Percentiles rank a stretch among this genome's conserved stretches.
Evolutionary conservation across 2,797 vertebrate genomes (phyloP).

Genomic region (Orientallactaga sibirica): DNA sequence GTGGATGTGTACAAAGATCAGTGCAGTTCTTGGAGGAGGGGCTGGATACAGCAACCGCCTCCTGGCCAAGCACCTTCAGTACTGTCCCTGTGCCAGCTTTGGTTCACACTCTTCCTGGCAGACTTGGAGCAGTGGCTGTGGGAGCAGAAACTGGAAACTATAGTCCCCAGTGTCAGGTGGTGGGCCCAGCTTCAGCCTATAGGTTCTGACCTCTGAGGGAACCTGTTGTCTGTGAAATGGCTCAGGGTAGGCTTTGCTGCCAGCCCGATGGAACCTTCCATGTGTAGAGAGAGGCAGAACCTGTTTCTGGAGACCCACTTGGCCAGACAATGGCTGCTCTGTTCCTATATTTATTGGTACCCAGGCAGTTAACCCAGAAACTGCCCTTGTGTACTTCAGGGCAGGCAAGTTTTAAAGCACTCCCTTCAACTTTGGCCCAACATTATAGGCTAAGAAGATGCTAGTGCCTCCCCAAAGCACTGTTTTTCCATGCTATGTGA

Average conservation of each 20-base stretch:
- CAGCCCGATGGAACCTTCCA: conserved; percentile 68
- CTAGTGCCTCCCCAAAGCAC: neutral
- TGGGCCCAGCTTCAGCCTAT: neutral
- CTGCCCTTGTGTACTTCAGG: conserved; percentile 73
- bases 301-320: conserved; percentile 77
- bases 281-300: conserved; percentile 57
- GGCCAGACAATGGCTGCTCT: conserved; percentile 85
- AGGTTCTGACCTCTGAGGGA: neutral
- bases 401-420: conserved; percentile 67
- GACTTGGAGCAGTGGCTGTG: neutral
- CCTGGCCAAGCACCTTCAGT: neutral
- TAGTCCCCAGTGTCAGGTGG: neutral
- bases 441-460: conserved; percentile 35
- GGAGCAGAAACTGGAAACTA: neutral
- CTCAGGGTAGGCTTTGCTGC: conserved; percentile 74
- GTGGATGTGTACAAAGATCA: neutral
- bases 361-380: conserved; percentile 84
- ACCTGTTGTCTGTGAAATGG: neutral
- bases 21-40: neutral
- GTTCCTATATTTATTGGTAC: conserved; percentile 78
- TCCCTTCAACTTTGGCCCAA: conserved; percentile 59
- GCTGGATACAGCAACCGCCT: neutral
- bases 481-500: conserved; percentile 37
- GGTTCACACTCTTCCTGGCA: neutral
- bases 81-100: neutral